These are phyloP conservation scores for Antheraea yamamai DNA, from an alignment of 2,888 invertebrate genomes.

Conservation along the genomic window DNA sequence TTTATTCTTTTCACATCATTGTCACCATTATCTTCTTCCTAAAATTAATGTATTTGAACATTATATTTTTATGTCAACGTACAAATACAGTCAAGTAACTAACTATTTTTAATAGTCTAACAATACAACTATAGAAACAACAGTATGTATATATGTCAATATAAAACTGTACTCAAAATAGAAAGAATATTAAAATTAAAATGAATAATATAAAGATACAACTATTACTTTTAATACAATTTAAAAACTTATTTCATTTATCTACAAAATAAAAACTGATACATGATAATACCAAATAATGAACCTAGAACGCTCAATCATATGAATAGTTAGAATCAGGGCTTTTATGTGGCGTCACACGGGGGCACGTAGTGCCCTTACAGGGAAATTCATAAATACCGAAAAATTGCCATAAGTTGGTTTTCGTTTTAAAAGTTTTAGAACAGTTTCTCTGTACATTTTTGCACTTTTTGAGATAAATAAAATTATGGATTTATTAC, in stretches of 20 bases:
- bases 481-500: too few relatives aligned
- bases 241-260: background rate
- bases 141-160: background rate
- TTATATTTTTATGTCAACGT: background rate
- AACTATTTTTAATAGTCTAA: background rate
- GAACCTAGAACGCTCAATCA: background rate
- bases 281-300: background rate
- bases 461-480: too few relatives aligned
- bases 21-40: slow-evolving; percentile 73
- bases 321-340: too few relatives aligned
- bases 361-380: too few relatives aligned
- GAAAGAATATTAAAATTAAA: background rate
- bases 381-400: too few relatives aligned
- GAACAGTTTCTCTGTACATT: too few relatives aligned
- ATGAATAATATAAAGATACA: background rate
- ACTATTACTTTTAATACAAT: background rate
- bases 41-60: slow-evolving; percentile 30
- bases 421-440: too few relatives aligned
- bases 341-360: too few relatives aligned
- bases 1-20: slow-evolving; percentile 76
- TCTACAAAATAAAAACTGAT: background rate
- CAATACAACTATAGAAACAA: background rate
- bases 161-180: background rate
- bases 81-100: too few relatives aligned
- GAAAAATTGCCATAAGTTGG: too few relatives aligned